Evolutionary conservation across 2,797 vertebrate genomes (phyloP).

Genomic region (Gambelia wislizenii): DNA sequence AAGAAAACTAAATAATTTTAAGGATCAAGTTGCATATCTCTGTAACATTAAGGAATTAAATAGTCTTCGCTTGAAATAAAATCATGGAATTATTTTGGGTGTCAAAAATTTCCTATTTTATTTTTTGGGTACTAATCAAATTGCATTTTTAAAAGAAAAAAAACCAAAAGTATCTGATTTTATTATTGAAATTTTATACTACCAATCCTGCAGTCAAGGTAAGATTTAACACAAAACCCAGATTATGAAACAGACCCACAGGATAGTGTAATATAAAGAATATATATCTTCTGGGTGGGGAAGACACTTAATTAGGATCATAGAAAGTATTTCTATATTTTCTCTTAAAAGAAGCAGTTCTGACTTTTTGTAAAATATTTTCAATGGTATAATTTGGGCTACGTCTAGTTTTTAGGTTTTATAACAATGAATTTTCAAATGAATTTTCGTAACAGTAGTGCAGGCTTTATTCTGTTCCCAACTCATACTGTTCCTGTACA

Average conservation of each 20-base stretch:
- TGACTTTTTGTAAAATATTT: slow-evolving; percentile 25
- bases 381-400: slow-evolving; percentile 29
- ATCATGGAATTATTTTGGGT: slow-evolving; percentile 15
- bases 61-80: slow-evolving; percentile 18
- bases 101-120: neutral
- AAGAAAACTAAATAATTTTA: neutral
- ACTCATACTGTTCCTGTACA: slow-evolving; percentile 2
- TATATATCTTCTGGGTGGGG: neutral
- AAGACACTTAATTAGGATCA: no score
- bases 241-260: neutral
- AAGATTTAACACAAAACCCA: neutral
- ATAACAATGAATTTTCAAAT: neutral
- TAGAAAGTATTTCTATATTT: neutral
- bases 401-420: slow-evolving; percentile 32
- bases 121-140: slow-evolving; percentile 21
- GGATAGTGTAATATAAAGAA: slow-evolving; percentile 10
- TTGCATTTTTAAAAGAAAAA: slow-evolving; percentile 33
- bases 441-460: neutral
- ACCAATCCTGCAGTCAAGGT: neutral
- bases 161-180: slow-evolving; percentile 24
- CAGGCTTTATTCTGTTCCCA: slow-evolving; percentile 6
- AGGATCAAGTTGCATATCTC: neutral
- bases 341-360: slow-evolving; percentile 31
- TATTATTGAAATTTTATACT: neutral
- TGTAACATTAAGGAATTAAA: neutral